Evolutionary conservation across 2,888 invertebrate species (phyloP).

Genomic region (Pandemis cinnamomeana): DNA sequence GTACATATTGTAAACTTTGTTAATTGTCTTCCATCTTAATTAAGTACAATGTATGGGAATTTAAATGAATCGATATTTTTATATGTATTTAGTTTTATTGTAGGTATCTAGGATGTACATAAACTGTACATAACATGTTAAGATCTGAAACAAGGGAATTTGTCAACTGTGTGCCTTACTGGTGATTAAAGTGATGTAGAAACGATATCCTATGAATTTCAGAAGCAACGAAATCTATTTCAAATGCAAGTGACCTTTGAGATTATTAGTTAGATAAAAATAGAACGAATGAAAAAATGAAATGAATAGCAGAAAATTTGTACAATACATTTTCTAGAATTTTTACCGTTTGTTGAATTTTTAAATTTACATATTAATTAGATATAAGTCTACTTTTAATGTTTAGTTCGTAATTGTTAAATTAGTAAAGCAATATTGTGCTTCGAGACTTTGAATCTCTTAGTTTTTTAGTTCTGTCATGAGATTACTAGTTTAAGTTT

Average conservation of each 20-base stretch:
- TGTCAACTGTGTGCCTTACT: constrained; percentile 59
- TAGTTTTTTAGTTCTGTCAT: constrained; percentile 67
- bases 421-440: constrained; percentile 59
- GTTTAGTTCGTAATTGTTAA: constrained; percentile 47
- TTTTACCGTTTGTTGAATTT: constrained; percentile 74
- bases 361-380: constrained; percentile 51
- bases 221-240: constrained; percentile 15
- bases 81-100: constrained; percentile 20
- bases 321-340: constrained; percentile 67
- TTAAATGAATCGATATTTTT: constrained; percentile 34
- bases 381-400: constrained; percentile 46
- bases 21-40: constrained; percentile 68
- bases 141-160: constrained; percentile 49
- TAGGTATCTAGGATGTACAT: constrained; percentile 33
- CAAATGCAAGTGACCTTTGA: constrained; percentile 60
- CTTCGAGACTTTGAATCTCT: constrained; percentile 70
- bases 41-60: constrained; percentile 56
- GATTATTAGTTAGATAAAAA: constrained; percentile 67
- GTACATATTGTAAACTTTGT: constrained; percentile 60
- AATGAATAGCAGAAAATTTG: constrained; percentile 67
- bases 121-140: constrained; percentile 37
- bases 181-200: constrained; percentile 33
- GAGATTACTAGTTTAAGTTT: constrained; percentile 76
- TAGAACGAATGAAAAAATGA: constrained; percentile 24
- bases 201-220: constrained; percentile 6